Evolutionary conservation across 2,797 vertebrate species (phyloP), one percentile per base, ranked within the genome.

Genomic region (Melanitta fusca): DNA sequence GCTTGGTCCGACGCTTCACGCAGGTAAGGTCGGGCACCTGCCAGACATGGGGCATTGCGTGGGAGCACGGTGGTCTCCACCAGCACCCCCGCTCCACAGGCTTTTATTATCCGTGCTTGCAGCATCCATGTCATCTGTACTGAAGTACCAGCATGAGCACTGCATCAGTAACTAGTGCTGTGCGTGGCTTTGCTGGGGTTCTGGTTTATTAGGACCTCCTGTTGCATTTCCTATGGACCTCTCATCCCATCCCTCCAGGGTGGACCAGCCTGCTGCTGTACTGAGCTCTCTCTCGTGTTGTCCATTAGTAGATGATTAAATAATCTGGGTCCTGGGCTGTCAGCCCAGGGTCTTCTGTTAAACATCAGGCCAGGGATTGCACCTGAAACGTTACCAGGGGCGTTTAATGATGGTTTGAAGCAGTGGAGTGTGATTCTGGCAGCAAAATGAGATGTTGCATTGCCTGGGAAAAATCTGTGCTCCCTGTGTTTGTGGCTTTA

Each of bases 1-100:
- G 99, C 98, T 98, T 99, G 53, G 99, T 99, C 89, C 98, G 99
- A 95, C 98, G 99, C 91, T 99, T 99, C 97, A 99, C 99, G 98
- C 99, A 99, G 99, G 99, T 99, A 96, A 97, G 98, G 56, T 10
- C 25, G 72, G 39, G 47, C 1, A 0, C 51, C 25, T n/a, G 51
- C 19, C 38, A 36, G 36, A 1, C 0, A 1, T 34, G 68, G 61
- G 22, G 8, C 6, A 4, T 5, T 1, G 8, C 13, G 36, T 2
- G 18, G 45, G 54, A 62, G 21, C 0, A 0, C 3, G 28, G 43
- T 47, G 51, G 49, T 47, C 9, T 72, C 34, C 8, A 11, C 41
- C 21, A 20, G 34, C 1, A 1, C 49, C 0, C 2, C 2, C 2
- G 14, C 41, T 80, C 27, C 9, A 11, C 8, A 25, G 20, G 6